Percentiles rank a stretch among this genome's conserved stretches.
Conservation (phyloP, 2,113 vertebrate species). For the Oreotrochilus melanogaster region DNA sequence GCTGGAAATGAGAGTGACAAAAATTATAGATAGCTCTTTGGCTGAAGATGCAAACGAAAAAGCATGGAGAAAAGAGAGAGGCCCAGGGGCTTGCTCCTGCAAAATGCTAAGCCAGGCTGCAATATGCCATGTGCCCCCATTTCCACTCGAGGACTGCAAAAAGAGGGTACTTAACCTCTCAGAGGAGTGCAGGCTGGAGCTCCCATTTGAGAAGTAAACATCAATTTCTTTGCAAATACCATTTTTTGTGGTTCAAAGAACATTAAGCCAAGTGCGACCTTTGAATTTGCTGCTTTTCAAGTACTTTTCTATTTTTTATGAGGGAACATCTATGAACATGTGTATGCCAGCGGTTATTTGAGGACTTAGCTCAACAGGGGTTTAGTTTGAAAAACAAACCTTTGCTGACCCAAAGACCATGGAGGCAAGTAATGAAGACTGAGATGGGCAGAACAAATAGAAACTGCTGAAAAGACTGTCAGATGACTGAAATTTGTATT, state of each 20-base stretch:
- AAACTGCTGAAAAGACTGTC: not conserved
- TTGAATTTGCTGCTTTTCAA: not conserved
- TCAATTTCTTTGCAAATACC: not conserved
- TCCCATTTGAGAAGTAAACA: not conserved
- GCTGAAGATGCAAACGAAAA: slow-evolving; percentile 2
- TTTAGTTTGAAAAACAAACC: not conserved
- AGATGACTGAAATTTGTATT: not conserved
- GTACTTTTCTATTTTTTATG: not conserved
- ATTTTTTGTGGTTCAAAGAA: not conserved
- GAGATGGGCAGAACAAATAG: not conserved
- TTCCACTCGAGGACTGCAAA: not conserved
- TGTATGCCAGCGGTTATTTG: not conserved
- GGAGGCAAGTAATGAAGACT: not conserved
- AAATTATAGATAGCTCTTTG: slow-evolving; percentile 15
- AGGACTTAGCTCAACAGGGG: not conserved
- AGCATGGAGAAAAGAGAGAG: not conserved
- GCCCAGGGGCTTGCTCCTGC: not conserved
- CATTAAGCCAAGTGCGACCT: not conserved
- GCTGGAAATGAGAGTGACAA: slow-evolving; percentile 34
- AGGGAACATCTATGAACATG: not conserved
- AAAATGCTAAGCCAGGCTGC: not conserved
- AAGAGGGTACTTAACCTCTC: not conserved
- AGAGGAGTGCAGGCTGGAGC: not conserved
- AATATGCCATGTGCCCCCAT: not conserved
- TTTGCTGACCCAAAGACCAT: not conserved